Base-by-base conservation (phyloP, 2,888 invertebrate genomes). In the Sympetrum striolatum region DNA sequence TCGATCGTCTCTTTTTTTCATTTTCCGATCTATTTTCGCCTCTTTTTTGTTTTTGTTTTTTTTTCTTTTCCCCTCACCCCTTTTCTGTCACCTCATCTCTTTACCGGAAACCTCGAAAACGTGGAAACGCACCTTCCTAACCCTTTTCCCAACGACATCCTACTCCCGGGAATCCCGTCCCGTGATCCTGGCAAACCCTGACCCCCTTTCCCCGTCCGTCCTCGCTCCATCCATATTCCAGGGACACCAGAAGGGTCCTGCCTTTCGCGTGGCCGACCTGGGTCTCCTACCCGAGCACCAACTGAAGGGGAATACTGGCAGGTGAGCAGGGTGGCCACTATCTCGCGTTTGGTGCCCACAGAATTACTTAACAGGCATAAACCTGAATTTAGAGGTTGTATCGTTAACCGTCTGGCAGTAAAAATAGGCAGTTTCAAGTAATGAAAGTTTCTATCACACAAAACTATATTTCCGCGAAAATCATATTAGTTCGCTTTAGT, bases 241-340 rank as follows among this genome's bases (percentile, higher is more conserved):
- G 86, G 86, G 86, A 86, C 64, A 64, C 60, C 86, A 58, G 86
- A 37, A 86, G 86, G 86, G 86, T 86, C 60, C 86, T 86, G 86
- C 86, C 86, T 86, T 86, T 86, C 86, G 86, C 95, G 99, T 99
- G 94, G 99, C 99, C 93, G 99, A 99, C 95, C 96, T 99, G 93
- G 99, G 99, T 92, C 98, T 98, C 94, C 98, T 99, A 93, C 98
- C 98, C 92, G 99, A 99, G 95, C 99, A 99, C 94, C 99, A 99
- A 95, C 96, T 99, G 93, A 99, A 99, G 95, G 98, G 99, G 95
- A 97, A 99, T 94, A 99, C 99, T 95, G 97, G 97, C 96, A 98
- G 98, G 98, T 99, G 94, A 95, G 95, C 92, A 91, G 80, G 37
- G 80, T 39, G 39, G 44, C n/a, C 81, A 53, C 48, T 81, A 90